Percentiles rank a stretch among this genome's conserved stretches.
Evolutionary conservation across 2,797 vertebrate genomes (phyloP).

Genomic region (Smutsia gigantea): DNA sequence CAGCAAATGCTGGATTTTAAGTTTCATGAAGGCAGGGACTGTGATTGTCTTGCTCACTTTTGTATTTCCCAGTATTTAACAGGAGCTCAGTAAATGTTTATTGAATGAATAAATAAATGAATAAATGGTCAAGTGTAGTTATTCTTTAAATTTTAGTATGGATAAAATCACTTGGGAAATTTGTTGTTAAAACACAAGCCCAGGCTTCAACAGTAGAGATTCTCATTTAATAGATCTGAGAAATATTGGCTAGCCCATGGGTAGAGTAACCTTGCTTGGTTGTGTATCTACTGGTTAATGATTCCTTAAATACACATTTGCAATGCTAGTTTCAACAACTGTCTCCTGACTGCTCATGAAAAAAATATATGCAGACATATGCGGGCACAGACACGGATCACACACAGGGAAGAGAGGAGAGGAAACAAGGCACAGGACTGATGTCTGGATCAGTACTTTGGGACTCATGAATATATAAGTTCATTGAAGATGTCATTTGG

Average conservation of each 20-base stretch:
- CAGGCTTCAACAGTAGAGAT: not conserved
- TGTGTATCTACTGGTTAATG: not conserved
- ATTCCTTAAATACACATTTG: not conserved
- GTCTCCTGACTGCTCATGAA: not conserved
- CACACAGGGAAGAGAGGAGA: not conserved
- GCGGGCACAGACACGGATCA: not conserved
- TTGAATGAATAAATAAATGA: not conserved
- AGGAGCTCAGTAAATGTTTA: not conserved
- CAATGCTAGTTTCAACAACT: not conserved
- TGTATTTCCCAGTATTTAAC: not conserved
- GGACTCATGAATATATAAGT: not conserved
- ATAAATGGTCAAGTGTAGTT: not conserved
- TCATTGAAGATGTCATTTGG: constrained; percentile 16
- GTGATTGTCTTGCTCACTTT: not conserved
- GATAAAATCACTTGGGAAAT: not conserved
- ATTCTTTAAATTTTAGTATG: not conserved
- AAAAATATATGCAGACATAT: not conserved
- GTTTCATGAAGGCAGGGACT: not conserved
- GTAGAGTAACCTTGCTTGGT: not conserved
- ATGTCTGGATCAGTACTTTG: not conserved
- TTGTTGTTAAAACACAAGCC: not conserved
- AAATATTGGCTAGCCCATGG: not conserved
- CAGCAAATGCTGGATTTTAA: not conserved
- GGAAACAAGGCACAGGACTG: not conserved
- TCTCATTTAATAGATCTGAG: not conserved